A percentile compares a stretch with the other conserved stretches of the same genome.
These are phyloP conservation scores for Epiblema foenella DNA, from an alignment of 2,888 invertebrate genomes.

Conservation along the genomic window DNA sequence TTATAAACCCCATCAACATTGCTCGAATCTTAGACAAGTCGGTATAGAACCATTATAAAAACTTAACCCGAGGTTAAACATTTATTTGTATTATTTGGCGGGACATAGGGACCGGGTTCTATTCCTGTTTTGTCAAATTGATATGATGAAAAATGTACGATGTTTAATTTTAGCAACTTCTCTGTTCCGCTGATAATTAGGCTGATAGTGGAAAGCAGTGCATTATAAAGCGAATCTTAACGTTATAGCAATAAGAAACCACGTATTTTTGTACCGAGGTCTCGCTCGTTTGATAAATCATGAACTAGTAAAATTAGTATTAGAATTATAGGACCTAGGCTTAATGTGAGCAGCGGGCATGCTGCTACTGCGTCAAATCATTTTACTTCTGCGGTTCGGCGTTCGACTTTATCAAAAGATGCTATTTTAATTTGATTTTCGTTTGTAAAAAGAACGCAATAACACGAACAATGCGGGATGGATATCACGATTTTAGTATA, in stretches of 20 bases:
- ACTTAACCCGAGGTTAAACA: neutral
- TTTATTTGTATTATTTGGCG: neutral
- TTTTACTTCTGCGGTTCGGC: neutral
- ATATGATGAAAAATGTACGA: neutral
- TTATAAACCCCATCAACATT: neutral
- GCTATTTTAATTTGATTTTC: neutral
- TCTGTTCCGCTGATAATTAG: slow-evolving; percentile 2
- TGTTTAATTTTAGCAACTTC: neutral
- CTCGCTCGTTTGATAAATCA: slow-evolving; percentile 19
- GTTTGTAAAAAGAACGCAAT: neutral
- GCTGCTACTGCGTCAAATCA: neutral
- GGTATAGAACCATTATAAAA: neutral
- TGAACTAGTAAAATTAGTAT: slow-evolving; percentile 31
- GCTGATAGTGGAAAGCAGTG: slow-evolving; percentile 10
- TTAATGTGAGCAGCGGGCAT: slow-evolving; percentile 22
- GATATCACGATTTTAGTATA: too few species aligned
- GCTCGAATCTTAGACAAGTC: neutral
- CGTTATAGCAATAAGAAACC: slow-evolving; percentile 38
- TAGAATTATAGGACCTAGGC: slow-evolving; percentile 31
- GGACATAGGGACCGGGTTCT: neutral
- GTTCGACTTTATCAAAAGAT: neutral
- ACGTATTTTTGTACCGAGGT: slow-evolving; percentile 42
- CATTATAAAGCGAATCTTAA: slow-evolving; percentile 19
- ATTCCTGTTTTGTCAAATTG: neutral
- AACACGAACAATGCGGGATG: too few species aligned